Percentiles rank a stretch among this genome's conserved stretches.
Conservation (phyloP, 2,797 vertebrate genomes). For the Champsocephalus gunnari region DNA sequence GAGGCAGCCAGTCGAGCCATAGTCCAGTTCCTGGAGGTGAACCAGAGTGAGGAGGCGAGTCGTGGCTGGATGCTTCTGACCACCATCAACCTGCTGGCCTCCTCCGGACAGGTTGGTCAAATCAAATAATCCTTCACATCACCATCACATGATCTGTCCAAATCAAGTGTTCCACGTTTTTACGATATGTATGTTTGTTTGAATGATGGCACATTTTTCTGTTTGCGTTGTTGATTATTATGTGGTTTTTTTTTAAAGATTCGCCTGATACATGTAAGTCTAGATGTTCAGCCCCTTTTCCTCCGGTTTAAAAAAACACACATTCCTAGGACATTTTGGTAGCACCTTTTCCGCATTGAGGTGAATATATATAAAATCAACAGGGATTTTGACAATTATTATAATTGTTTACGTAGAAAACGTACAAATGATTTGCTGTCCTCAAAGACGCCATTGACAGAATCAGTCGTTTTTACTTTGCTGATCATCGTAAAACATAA, state of each 20-base stretch:
- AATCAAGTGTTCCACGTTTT: not conserved
- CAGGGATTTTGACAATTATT: too few relatives aligned
- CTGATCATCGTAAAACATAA: too few relatives aligned
- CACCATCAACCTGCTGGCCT: conserved; percentile 97
- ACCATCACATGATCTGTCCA: too few relatives aligned
- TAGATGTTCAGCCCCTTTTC: not conserved
- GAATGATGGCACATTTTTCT: not conserved
- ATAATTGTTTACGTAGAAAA: too few relatives aligned
- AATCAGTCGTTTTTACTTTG: too few relatives aligned
- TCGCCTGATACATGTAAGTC: not conserved
- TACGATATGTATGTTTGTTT: not conserved
- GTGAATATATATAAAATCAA: too few relatives aligned
- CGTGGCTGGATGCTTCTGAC: conserved; percentile 99
- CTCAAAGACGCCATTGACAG: too few relatives aligned
- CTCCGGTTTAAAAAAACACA: too few relatives aligned
- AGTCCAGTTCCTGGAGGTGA: conserved; percentile 98
- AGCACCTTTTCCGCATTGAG: too few relatives aligned
- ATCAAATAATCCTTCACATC: not conserved
- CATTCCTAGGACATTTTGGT: too few relatives aligned
- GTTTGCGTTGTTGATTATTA: not conserved
- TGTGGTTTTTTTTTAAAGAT: not conserved
- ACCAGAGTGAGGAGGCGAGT: conserved; percentile 98
- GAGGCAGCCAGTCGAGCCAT: conserved; percentile 98
- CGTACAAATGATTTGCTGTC: too few relatives aligned
- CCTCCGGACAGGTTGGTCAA: conserved; percentile 94